A percentile compares a stretch with the other conserved stretches of the same genome.
phyloP scores from a whole-genome alignment of 2,113 vertebrate species.

The Anguilla rostrata region DNA sequence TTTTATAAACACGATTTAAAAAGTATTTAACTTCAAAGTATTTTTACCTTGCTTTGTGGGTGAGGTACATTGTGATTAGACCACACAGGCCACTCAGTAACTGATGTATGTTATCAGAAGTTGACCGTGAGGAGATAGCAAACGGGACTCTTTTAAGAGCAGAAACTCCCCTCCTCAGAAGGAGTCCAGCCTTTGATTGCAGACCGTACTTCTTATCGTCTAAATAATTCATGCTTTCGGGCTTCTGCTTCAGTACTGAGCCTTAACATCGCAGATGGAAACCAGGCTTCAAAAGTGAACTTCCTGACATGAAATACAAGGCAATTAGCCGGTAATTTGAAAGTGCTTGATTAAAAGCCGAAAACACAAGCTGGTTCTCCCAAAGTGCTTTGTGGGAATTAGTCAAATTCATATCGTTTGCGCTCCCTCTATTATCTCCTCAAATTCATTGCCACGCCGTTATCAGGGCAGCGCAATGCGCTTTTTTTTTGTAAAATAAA shows the following conservation, averaged over 20 bases:
- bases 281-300: conserved; percentile 27
- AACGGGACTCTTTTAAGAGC: conserved; percentile 25
- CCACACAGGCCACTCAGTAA: conserved; percentile 32
- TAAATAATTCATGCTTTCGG: conserved; percentile 52
- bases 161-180: conserved; percentile 21
- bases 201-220: conserved; percentile 37
- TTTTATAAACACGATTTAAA: too few relatives aligned
- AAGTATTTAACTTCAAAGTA: too few relatives aligned
- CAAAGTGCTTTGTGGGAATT: conserved; percentile 30
- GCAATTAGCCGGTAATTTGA: conserved; percentile 8
- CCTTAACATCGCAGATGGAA: conserved; percentile 14
- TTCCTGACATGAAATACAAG: conserved; percentile 23
- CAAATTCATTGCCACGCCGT: conserved; percentile 21
- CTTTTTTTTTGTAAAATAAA: background rate
- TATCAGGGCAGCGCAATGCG: conserved; percentile 21
- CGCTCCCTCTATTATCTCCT: conserved; percentile 19
- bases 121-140: conserved; percentile 31
- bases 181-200: conserved; percentile 49
- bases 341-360: conserved; percentile 20
- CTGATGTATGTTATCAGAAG: conserved; percentile 39
- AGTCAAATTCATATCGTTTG: conserved; percentile 23
- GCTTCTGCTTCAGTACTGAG: conserved; percentile 19
- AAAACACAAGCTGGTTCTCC: conserved; percentile 18
- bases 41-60: background rate
- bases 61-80: conserved; percentile 44